Evolutionary conservation across 2,797 vertebrate genomes (phyloP).

Genomic region (Eptatretus atami): DNA sequence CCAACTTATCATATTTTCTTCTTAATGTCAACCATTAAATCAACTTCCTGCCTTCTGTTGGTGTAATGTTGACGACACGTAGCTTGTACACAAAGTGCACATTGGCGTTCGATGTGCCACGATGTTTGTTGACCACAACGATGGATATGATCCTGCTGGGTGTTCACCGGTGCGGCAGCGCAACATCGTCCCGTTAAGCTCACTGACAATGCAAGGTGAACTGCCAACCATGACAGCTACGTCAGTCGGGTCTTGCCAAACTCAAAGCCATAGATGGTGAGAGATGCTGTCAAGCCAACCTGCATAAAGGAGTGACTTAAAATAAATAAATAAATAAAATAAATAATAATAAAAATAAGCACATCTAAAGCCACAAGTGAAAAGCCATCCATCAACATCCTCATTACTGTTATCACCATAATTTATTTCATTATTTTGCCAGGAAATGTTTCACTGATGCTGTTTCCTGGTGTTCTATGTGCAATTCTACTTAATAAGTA

Average conservation of each 20-base stretch:
- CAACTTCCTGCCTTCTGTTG: slow-evolving; percentile 19
- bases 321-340: neutral
- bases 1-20: too few species aligned
- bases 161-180: slow-evolving; percentile 19
- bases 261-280: slow-evolving; percentile 24
- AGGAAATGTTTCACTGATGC: too few species aligned
- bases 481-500: too few species aligned
- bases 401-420: neutral
- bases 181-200: slow-evolving; percentile 15
- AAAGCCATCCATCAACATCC: neutral
- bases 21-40: too few species aligned
- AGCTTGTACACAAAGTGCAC: slow-evolving; percentile 24
- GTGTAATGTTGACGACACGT: slow-evolving; percentile 17
- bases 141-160: slow-evolving; percentile 24
- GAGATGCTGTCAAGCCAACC: slow-evolving; percentile 18
- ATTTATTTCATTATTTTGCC: too few species aligned
- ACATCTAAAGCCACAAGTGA: neutral
- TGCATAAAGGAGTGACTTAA: slow-evolving; percentile 12
- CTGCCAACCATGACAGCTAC: slow-evolving; percentile 17
- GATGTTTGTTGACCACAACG: slow-evolving; percentile 16
- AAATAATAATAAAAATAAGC: neutral
- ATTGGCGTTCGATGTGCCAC: slow-evolving; percentile 19
- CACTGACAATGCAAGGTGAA: slow-evolving; percentile 16
- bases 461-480: too few species aligned
- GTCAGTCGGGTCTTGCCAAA: slow-evolving; percentile 17